Conservation (phyloP, 1,140 invertebrate species). For the Copidosoma floridanum region DNA sequence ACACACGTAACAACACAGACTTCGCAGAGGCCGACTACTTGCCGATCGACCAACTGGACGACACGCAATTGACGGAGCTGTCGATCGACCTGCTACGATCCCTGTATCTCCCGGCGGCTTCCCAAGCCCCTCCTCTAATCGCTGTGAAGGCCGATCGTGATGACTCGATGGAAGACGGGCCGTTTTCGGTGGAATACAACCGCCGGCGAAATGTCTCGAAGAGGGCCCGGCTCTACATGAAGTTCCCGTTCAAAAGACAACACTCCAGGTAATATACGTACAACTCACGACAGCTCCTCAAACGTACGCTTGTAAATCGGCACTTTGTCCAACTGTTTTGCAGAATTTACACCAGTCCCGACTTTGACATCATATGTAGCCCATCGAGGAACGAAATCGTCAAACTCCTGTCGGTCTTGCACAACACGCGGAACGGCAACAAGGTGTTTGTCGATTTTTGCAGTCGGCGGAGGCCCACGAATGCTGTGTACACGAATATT, state of each 20-base stretch:
- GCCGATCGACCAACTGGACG: constrained; percentile 28
- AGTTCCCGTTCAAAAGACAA: constrained; percentile 64
- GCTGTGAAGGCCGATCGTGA: constrained; percentile 28
- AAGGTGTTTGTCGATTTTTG: constrained; percentile 62
- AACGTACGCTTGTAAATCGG: no score
- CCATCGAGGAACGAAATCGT: constrained; percentile 62
- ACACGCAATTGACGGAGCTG: constrained; percentile 27
- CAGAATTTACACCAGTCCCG: constrained; percentile 46
- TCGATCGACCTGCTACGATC: constrained; percentile 32
- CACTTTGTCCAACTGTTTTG: no score
- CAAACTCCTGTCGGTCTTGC: constrained; percentile 60
- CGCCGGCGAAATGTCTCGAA: constrained; percentile 41
- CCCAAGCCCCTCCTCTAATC: constrained; percentile 32
- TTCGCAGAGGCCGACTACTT: constrained; percentile 11
- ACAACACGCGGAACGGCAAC: constrained; percentile 60
- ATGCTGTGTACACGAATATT: constrained; percentile 63
- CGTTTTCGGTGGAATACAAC: constrained; percentile 16
- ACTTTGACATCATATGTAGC: constrained; percentile 60
- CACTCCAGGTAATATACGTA: constrained; percentile 48
- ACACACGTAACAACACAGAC: no score
- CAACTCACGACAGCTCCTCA: no score
- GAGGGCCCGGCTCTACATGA: constrained; percentile 60
- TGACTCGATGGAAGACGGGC: constrained; percentile 4
- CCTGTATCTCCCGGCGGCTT: constrained; percentile 26
- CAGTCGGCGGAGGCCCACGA: constrained; percentile 61